Conservation (phyloP, 2,888 invertebrate genomes). For the Aproaerema taeniolella region DNA sequence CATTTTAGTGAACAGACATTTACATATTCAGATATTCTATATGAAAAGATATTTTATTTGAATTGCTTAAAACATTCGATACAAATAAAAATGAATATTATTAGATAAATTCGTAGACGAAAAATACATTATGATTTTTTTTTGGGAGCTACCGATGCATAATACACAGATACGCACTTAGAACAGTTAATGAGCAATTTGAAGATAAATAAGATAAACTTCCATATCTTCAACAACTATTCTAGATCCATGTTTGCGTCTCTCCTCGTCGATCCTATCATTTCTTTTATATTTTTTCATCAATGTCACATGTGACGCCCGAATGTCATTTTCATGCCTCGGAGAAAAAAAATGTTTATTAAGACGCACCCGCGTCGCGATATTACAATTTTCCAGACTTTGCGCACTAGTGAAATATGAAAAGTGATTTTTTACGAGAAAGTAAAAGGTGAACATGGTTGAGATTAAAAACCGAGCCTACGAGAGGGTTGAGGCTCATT, state of each 20-base stretch:
- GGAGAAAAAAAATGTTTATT: slow-evolving; percentile 74
- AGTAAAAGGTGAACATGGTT: slow-evolving; percentile 65
- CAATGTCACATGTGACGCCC: slow-evolving; percentile 76
- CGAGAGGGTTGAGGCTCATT: slow-evolving; percentile 45
- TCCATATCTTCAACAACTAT: no score
- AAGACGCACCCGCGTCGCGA: slow-evolving; percentile 60
- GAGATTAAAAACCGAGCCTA: slow-evolving; percentile 57
- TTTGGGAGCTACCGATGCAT: no score
- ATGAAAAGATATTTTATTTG: no score
- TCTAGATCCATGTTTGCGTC: slow-evolving; percentile 21
- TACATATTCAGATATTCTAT: no score
- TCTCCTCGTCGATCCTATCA: slow-evolving; percentile 54
- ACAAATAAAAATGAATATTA: no score
- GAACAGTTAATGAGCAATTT: no score
- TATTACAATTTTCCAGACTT: slow-evolving; percentile 73
- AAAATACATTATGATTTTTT: no score
- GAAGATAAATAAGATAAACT: no score
- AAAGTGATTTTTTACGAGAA: slow-evolving; percentile 75
- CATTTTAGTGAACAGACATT: no score
- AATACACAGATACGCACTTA: no score
- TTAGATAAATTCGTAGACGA: no score
- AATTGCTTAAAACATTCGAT: no score
- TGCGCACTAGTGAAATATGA: slow-evolving; percentile 76
- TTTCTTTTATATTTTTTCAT: slow-evolving; percentile 77
- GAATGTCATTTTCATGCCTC: slow-evolving; percentile 75